These are phyloP conservation scores for Polyodon spathula DNA, from an alignment of 2,113 vertebrate species.

Conservation along the genomic window DNA sequence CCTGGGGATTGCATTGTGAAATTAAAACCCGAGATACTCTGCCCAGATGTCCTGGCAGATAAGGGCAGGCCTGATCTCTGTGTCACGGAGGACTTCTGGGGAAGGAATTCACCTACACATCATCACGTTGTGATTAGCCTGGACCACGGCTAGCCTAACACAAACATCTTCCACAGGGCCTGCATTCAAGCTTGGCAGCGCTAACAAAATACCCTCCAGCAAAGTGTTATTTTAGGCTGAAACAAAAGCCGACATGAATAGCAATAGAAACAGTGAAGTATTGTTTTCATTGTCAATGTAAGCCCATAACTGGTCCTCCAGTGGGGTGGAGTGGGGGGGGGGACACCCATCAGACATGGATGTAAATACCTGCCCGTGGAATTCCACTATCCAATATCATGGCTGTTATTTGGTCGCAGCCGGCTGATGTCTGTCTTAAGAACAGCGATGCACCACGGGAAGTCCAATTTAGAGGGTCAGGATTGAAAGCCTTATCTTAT, in stretches of 20 bases:
- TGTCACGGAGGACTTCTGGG: conserved; percentile 69
- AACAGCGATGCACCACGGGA: conserved; percentile 39
- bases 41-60: conserved; percentile 87
- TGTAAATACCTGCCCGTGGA: conserved; percentile 48
- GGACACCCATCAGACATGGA: conserved; percentile 27
- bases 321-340: no score
- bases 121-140: conserved; percentile 81
- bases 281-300: conserved; percentile 59
- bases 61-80: conserved; percentile 67
- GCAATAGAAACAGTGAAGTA: conserved; percentile 61
- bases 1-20: conserved; percentile 64
- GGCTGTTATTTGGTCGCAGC: conserved; percentile 36
- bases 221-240: conserved; percentile 68
- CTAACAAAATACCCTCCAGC: conserved; percentile 68
- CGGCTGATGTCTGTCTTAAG: conserved; percentile 40
- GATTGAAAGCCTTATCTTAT: conserved; percentile 51
- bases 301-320: conserved; percentile 55
- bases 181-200: conserved; percentile 50
- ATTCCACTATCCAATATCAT: conserved; percentile 58
- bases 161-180: conserved; percentile 56
- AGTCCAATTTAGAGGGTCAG: conserved; percentile 48
- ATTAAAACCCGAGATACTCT: conserved; percentile 77
- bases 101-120: conserved; percentile 84
- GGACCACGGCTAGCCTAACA: conserved; percentile 53
- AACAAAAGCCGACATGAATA: conserved; percentile 72